A percentile compares a stretch with the other conserved stretches of the same genome.
phyloP scores from a whole-genome alignment of 2,797 vertebrate genomes.

The Dicrostonyx torquatus region DNA sequence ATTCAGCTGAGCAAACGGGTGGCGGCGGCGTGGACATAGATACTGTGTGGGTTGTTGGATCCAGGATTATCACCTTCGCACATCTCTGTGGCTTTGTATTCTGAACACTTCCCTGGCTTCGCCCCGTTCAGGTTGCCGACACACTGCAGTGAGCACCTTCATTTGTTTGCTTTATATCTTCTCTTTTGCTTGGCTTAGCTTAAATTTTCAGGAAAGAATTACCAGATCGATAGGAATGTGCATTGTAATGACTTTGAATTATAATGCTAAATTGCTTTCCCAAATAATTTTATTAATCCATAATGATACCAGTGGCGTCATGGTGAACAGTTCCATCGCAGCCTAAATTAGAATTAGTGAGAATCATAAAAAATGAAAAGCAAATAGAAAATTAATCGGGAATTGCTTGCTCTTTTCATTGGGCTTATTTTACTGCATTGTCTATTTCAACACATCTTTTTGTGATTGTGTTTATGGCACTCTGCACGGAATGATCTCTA shows the following conservation, averaged over 20 bases:
- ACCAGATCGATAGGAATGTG: slow-evolving; percentile 65
- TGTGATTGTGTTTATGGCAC: not conserved
- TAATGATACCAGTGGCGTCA: slow-evolving; percentile 51
- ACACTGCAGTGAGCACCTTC: slow-evolving; percentile 9
- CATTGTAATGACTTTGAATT: slow-evolving; percentile 66
- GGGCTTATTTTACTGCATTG: slow-evolving; percentile 38
- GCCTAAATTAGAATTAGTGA: slow-evolving; percentile 55
- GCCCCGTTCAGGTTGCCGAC: slow-evolving; percentile 2
- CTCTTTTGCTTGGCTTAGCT: slow-evolving; percentile 72
- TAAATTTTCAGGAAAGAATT: slow-evolving; percentile 71
- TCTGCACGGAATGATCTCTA: slow-evolving; percentile 7
- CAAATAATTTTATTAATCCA: slow-evolving; percentile 76
- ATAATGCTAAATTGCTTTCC: slow-evolving; percentile 65
- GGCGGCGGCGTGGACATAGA: not conserved
- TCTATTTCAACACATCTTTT: slow-evolving; percentile 2
- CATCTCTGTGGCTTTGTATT: not conserved
- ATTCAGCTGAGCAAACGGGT: not conserved
- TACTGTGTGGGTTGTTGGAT: not conserved
- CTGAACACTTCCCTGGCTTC: slow-evolving; percentile 31
- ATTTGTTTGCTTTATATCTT: slow-evolving; percentile 69
- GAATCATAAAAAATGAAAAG: slow-evolving; percentile 65
- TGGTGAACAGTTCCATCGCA: slow-evolving; percentile 15
- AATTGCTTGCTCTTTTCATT: slow-evolving; percentile 54
- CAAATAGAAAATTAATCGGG: slow-evolving; percentile 56
- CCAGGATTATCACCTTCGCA: not conserved